Percentiles rank a stretch among this genome's conserved stretches.
Conservation (phyloP, 1,140 invertebrate genomes). For the Conus betulinus region DNA sequence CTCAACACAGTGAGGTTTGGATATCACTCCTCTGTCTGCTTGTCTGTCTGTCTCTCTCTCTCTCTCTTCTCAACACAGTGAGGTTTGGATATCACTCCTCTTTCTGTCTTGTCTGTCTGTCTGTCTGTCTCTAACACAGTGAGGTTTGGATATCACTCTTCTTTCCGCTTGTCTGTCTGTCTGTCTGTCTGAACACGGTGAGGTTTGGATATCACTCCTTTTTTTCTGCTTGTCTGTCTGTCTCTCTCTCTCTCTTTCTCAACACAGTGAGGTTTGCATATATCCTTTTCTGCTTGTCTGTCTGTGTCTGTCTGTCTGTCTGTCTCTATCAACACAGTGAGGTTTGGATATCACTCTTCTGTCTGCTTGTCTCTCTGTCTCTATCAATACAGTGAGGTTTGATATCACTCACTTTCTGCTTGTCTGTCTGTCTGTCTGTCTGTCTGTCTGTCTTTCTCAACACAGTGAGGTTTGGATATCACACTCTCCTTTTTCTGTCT, state of each 20-base stretch:
- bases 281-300: background rate
- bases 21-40: background rate
- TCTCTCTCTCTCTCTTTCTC: background rate
- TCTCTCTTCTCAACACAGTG: background rate
- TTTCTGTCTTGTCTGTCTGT: background rate
- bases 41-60: background rate
- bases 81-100: background rate
- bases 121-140: background rate
- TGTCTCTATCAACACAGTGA: background rate
- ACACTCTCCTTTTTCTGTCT: background rate
- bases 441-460: too few relatives aligned
- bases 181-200: background rate
- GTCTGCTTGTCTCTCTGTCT: background rate
- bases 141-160: too few relatives aligned
- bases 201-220: background rate
- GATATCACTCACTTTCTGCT: background rate
- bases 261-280: background rate
- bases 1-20: background rate
- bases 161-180: background rate
- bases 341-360: background rate
- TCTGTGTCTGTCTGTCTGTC: background rate
- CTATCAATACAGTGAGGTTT: background rate
- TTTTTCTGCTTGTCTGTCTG: background rate
- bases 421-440: background rate
- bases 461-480: background rate